Conservation (phyloP, 2,888 invertebrate genomes). For the Chirona hameri region DNA sequence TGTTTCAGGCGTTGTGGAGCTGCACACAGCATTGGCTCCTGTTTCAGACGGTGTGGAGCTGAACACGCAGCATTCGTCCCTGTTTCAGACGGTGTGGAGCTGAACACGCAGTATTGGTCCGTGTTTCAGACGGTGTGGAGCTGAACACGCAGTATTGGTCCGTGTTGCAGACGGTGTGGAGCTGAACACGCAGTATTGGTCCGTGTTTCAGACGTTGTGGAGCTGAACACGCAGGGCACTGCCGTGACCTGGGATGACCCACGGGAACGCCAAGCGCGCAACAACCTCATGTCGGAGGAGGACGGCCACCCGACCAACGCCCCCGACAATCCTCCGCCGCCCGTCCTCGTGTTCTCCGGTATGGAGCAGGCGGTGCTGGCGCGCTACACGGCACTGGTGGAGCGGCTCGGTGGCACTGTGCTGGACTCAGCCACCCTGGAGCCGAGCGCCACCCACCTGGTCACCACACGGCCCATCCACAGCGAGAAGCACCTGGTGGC, state of each 20-base stretch:
- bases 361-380: constrained; percentile 2
- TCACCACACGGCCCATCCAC: constrained; percentile 65
- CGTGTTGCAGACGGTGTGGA: no score
- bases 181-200: no score
- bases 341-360: constrained; percentile 31
- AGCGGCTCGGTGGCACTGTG: constrained; percentile 61
- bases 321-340: constrained; percentile 2
- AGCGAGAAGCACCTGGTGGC: constrained; percentile 85
- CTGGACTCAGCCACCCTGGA: no score
- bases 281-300: constrained; percentile 41
- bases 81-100: no score
- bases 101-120: no score
- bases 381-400: constrained; percentile 49
- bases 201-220: not conserved
- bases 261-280: no score
- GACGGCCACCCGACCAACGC: constrained; percentile 41
- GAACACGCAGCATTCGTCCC: no score
- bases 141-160: no score
- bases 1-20: no score
- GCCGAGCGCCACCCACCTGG: constrained; percentile 65
- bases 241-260: constrained; percentile 50
- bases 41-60: no score
- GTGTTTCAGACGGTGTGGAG: no score
- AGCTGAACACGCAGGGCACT: constrained; percentile 38
- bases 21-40: no score